A percentile compares a stretch with the other conserved stretches of the same genome.
These are phyloP conservation scores for Chromoteleia sp. DNA, from an alignment of 2,888 invertebrate species.

Conservation along the genomic window DNA sequence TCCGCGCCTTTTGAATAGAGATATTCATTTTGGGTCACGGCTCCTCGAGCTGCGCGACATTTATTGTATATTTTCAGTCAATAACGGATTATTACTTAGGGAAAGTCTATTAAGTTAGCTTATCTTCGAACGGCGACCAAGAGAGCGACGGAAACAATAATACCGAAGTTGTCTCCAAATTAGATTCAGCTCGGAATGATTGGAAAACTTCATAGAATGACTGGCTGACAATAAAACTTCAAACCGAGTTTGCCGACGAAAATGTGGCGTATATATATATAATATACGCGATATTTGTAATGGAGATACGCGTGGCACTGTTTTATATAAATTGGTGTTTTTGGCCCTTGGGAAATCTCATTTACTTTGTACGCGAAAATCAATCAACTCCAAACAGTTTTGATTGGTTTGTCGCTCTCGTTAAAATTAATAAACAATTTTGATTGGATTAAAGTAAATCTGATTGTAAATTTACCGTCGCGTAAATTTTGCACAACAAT, in stretches of 20 bases:
- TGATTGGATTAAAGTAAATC: constrained; percentile 7
- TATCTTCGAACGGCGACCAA: constrained; percentile 46
- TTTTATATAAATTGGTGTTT: constrained; percentile 10
- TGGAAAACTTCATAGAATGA: constrained; percentile 61
- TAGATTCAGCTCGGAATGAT: constrained; percentile 63
- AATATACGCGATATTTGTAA: constrained; percentile 13
- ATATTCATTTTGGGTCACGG: constrained; percentile 52
- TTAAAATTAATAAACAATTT: constrained; percentile 3
- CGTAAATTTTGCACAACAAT: background rate
- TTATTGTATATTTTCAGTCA: constrained; percentile 61
- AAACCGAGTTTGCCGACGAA: constrained; percentile 42
- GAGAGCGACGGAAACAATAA: constrained; percentile 56
- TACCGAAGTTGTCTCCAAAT: constrained; percentile 62
- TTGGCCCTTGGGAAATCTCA: background rate
- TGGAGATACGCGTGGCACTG: background rate
- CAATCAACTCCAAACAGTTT: constrained; percentile 2
- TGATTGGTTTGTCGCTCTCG: background rate
- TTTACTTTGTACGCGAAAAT: background rate
- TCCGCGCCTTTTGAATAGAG: constrained; percentile 43
- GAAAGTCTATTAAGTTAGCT: constrained; percentile 59
- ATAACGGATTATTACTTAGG: constrained; percentile 63
- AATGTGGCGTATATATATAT: constrained; percentile 51
- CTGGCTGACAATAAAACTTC: constrained; percentile 61
- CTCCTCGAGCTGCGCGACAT: constrained; percentile 34
- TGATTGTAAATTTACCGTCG: background rate